phyloP scores from a whole-genome alignment of 2,113 vertebrate genomes.

The Vimba vimba region DNA sequence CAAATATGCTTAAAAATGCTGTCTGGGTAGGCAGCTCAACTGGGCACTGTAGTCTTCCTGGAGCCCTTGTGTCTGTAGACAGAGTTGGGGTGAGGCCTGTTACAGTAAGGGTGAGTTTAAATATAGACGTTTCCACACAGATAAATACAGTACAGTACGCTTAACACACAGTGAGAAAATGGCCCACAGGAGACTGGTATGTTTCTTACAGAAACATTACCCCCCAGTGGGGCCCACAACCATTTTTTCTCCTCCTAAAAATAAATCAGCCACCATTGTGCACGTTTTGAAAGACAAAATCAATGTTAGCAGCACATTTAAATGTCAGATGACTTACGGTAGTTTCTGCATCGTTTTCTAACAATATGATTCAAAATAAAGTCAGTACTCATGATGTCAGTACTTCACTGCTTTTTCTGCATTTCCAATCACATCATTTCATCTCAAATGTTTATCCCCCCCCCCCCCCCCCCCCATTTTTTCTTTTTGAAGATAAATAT shows the following conservation, averaged over 20 bases:
- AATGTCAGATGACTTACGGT: not conserved
- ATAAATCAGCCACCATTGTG: not conserved
- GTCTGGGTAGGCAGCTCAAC: slow-evolving; percentile 3
- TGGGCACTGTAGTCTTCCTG: slow-evolving; percentile 1
- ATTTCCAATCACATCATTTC: not conserved
- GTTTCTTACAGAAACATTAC: slow-evolving; percentile 13
- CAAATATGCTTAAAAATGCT: slow-evolving; percentile 4
- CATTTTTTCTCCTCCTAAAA: not conserved
- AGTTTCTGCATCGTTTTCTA: not conserved
- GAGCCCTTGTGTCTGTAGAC: slow-evolving; percentile 32
- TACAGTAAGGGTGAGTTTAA: slow-evolving; percentile 19
- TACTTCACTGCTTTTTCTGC: not conserved
- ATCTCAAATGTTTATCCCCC: no score
- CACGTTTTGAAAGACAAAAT: slow-evolving; percentile 4
- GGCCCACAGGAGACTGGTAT: slow-evolving; percentile 5
- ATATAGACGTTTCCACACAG: slow-evolving; percentile 18
- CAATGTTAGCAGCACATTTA: not conserved
- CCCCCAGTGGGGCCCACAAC: not conserved
- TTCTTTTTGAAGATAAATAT: no score
- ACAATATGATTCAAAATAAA: not conserved
- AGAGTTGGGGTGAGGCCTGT: not conserved
- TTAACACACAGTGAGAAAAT: slow-evolving; percentile 28
- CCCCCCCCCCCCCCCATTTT: fast-evolving
- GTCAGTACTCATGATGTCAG: not conserved
- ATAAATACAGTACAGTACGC: slow-evolving; percentile 24